Percentiles rank a stretch among this genome's conserved stretches.
Conservation (phyloP, 1,140 invertebrate species). For the Tyrophagus putrescentiae region DNA sequence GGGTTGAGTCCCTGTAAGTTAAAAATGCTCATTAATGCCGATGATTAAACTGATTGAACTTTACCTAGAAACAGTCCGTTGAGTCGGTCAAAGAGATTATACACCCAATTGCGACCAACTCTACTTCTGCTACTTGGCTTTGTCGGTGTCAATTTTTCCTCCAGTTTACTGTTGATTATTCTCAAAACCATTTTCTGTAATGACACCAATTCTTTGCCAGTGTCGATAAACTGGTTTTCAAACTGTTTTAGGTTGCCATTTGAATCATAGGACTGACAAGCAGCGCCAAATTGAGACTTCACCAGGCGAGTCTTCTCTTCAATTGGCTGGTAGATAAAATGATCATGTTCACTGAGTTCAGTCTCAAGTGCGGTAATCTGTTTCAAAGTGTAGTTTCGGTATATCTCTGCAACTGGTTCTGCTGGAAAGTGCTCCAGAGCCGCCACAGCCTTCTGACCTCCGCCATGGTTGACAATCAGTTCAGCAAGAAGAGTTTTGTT, state of each 20-base stretch:
- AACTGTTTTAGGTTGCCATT: not conserved
- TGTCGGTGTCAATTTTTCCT: not conserved
- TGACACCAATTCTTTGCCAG: not conserved
- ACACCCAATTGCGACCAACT: not conserved
- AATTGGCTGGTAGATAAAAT: slow-evolving; percentile 7
- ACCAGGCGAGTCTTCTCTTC: not conserved
- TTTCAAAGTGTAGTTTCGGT: not conserved
- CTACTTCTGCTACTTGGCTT: not conserved
- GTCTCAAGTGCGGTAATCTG: not conserved
- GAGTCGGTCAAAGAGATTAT: not conserved
- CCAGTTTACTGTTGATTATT: slow-evolving; percentile 10
- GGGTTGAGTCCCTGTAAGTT: not conserved
- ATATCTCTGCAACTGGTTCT: not conserved
- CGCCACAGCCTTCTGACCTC: not conserved
- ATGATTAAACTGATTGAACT: not conserved
- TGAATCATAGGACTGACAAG: not conserved
- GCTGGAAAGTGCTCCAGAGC: not conserved
- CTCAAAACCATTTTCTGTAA: slow-evolving; percentile 10
- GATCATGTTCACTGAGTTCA: not conserved
- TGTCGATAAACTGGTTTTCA: not conserved
- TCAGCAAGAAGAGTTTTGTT: not conserved
- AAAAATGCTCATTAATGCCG: not conserved
- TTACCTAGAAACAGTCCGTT: not conserved
- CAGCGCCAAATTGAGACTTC: not conserved
- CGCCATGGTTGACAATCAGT: not conserved